phyloP scores from a whole-genome alignment of 1,140 invertebrate genomes.

The Orius insidiosus region DNA sequence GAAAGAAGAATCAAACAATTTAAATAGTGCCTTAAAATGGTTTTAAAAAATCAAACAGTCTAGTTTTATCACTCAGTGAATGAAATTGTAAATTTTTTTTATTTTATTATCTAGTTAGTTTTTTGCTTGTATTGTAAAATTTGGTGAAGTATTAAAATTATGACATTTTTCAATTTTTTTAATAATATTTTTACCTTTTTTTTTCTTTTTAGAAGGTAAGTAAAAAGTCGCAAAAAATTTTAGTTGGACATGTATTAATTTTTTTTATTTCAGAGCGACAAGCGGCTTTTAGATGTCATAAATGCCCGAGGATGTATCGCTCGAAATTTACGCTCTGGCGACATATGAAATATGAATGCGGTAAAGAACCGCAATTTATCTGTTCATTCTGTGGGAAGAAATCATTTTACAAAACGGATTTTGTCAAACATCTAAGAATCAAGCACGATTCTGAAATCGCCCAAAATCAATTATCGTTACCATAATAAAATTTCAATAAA shows the following conservation, averaged over 20 bases:
- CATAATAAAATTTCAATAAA: no score
- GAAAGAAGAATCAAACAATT: no score
- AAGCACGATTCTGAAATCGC: not conserved
- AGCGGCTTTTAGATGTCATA: constrained; percentile 27
- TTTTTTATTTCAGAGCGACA: not conserved
- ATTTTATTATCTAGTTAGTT: not conserved
- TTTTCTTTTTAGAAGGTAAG: no score
- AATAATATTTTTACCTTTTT: no score
- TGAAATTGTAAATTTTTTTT: no score
- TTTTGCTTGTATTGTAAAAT: constrained; percentile 4
- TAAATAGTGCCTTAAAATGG: no score
- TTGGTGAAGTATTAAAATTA: constrained; percentile 9
- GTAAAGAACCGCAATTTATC: constrained; percentile 36
- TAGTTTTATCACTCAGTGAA: no score
- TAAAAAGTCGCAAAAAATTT: no score
- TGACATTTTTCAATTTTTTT: not conserved
- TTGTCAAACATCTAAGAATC: not conserved
- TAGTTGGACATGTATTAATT: not conserved
- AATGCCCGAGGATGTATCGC: constrained; percentile 47
- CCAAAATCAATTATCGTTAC: no score
- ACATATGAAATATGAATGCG: constrained; percentile 35
- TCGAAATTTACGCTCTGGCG: constrained; percentile 33
- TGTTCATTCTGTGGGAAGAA: constrained; percentile 33
- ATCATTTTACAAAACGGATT: constrained; percentile 19
- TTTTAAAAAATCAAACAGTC: no score